These are phyloP conservation scores for Procambarus virginalis DNA, from an alignment of 1,140 invertebrate genomes.

Conservation along the genomic window DNA sequence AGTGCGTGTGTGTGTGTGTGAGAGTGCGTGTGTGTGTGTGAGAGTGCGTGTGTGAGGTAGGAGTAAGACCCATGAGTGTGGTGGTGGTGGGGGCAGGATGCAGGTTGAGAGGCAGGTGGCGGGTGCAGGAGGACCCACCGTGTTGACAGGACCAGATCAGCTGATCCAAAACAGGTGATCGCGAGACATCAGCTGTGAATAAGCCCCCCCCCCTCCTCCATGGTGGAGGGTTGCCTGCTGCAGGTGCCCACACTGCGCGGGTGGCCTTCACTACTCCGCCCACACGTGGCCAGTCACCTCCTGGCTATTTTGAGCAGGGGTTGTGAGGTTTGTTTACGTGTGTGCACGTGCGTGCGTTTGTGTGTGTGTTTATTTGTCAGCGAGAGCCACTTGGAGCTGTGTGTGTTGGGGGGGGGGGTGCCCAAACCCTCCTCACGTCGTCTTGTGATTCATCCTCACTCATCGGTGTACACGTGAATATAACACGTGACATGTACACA, in stretches of 20 bases:
- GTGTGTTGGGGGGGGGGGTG: no score
- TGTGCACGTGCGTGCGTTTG: not conserved
- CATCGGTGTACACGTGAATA: no score
- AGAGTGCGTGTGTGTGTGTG: no score
- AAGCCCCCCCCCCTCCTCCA: not conserved
- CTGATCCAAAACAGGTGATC: slow-evolving; percentile 25
- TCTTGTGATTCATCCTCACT: no score
- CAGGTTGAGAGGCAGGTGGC: not conserved
- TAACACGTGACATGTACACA: no score
- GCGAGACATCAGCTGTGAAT: slow-evolving; percentile 8
- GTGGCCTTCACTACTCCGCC: not conserved
- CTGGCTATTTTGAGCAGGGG: not conserved
- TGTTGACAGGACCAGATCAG: slow-evolving; percentile 24
- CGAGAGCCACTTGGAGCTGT: no score
- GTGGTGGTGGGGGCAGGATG: not conserved
- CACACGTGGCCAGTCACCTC: not conserved
- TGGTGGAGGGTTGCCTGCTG: not conserved
- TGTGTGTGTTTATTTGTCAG: no score
- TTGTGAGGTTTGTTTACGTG: not conserved
- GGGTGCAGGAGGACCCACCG: not conserved
- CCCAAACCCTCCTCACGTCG: no score
- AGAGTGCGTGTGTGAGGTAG: not conserved
- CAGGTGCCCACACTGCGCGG: not conserved
- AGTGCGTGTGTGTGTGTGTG: no score
- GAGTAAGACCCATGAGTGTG: not conserved